Evolutionary conservation across 2,888 invertebrate genomes (phyloP).

Genomic region (Sinelater perroti): DNA sequence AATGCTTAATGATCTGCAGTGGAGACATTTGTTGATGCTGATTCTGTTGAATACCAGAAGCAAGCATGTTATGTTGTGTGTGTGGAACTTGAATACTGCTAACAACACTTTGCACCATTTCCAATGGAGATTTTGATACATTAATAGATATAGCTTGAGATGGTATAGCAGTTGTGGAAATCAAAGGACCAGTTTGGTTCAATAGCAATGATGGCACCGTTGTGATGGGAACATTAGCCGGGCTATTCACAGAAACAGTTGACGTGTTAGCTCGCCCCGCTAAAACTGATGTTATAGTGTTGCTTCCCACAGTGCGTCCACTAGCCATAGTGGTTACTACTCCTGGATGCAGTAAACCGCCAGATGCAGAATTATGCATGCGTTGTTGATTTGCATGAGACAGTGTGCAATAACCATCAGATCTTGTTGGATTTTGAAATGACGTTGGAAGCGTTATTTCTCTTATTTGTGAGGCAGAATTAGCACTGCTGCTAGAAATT

Average conservation of each 20-base stretch:
- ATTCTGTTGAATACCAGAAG: slow-evolving; percentile 51
- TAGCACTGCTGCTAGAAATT: slow-evolving; percentile 35
- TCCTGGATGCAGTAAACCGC: slow-evolving; percentile 49
- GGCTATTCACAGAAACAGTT: slow-evolving; percentile 76
- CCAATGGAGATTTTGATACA: slow-evolving; percentile 71
- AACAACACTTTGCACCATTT: slow-evolving; percentile 82
- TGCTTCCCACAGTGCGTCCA: slow-evolving; percentile 79
- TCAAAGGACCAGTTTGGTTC: slow-evolving; percentile 61
- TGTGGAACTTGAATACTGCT: slow-evolving; percentile 72
- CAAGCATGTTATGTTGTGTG: slow-evolving; percentile 50
- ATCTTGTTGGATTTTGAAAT: slow-evolving; percentile 22
- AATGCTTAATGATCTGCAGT: slow-evolving; percentile 61
- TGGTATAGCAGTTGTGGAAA: slow-evolving; percentile 63
- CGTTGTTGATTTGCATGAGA: slow-evolving; percentile 12
- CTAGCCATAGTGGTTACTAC: slow-evolving; percentile 73
- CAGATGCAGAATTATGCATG: slow-evolving; percentile 2
- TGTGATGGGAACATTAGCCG: slow-evolving; percentile 57
- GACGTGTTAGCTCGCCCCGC: slow-evolving; percentile 80
- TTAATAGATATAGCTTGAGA: slow-evolving; percentile 55
- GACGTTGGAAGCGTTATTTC: slow-evolving; percentile 13
- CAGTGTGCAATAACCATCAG: slow-evolving; percentile 14
- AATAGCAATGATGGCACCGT: slow-evolving; percentile 58
- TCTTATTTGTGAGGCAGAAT: slow-evolving; percentile 26
- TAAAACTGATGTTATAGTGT: slow-evolving; percentile 82
- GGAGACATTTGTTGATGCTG: slow-evolving; percentile 57